phyloP scores from a whole-genome alignment of 2,888 invertebrate genomes.

The Eupithecia pulchellata region DNA sequence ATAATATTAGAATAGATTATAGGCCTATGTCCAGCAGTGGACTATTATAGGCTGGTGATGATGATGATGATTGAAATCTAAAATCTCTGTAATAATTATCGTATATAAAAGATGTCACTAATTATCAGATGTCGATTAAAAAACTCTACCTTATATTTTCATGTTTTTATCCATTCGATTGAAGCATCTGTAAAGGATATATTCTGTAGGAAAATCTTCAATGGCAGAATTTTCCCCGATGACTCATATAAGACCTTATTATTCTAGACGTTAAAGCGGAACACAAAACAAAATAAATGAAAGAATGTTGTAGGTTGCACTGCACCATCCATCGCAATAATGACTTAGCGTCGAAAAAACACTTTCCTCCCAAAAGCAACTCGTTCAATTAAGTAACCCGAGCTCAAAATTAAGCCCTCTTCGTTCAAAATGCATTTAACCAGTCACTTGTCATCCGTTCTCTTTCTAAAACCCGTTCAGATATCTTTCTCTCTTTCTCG shows the following conservation, averaged over 20 bases:
- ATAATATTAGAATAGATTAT: no score
- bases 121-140: no score
- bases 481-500: slow-evolving; percentile 66
- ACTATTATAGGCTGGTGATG: no score
- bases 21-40: no score
- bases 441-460: slow-evolving; percentile 80
- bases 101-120: no score
- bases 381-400: slow-evolving; percentile 77
- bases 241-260: not conserved
- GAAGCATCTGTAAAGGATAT: no score
- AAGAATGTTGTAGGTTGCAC: not conserved
- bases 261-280: not conserved
- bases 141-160: no score
- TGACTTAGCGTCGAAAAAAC: slow-evolving; percentile 39
- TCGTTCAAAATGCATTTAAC: slow-evolving; percentile 85
- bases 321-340: slow-evolving; percentile 9
- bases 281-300: not conserved
- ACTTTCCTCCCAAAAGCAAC: slow-evolving; percentile 53
- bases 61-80: no score
- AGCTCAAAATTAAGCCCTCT: slow-evolving; percentile 83
- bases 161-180: no score
- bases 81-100: no score
- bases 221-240: not conserved
- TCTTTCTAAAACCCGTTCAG: slow-evolving; percentile 79
- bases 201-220: no score